Evolutionary conservation across 2,888 invertebrate genomes (phyloP), one percentile per base, ranked within the genome.

Genomic region (Tenthredo distinguenda): DNA sequence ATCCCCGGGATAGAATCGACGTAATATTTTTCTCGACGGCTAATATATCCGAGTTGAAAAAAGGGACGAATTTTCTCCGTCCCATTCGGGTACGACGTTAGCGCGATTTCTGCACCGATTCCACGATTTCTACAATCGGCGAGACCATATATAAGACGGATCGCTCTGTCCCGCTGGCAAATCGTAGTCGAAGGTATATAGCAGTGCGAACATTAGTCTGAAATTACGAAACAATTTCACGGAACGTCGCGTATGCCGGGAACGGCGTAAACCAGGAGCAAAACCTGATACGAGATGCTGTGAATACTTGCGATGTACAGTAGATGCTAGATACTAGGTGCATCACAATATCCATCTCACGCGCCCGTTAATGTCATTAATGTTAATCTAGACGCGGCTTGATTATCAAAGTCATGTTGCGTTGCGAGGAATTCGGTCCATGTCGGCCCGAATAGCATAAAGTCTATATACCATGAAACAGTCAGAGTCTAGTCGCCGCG

Each of bases 181-280:
- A 50, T 50, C 77, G 77, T 40, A 76, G 26, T 77, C 40, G 10
- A 34, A 18, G 47, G 18, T 76, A 26, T 34, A 21, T 37, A 65
- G 21, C 72, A 85, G 79, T 62, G 58, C 76, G 79, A 81, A 81
- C 71, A 58, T 58, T 82, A 71, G 72, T 82, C 82, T 79, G 82
- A 81, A 86, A 86, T 86, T 84, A 74, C 86, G 77, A 86, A 84
- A 86, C 83, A 84, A 86, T 86, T 84, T 86, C 86, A 84, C 76
- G 84, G 76, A 47, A 47, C 82, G 83, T 76, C 77, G 76, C 84
- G 43, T 81, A 37, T 50, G 40, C 37, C 21, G 40, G 40, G 81
- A 37, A 21, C 21, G n/a, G 37, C 47, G 81, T 81, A 58, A 81
- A 62, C 58, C 81, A 50, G 15, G 21, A 81, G 81, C 81, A 62